Evolutionary conservation across 2,888 invertebrate genomes (phyloP), one percentile per base, ranked within the genome.

Genomic region (Vesta saturnalis): DNA sequence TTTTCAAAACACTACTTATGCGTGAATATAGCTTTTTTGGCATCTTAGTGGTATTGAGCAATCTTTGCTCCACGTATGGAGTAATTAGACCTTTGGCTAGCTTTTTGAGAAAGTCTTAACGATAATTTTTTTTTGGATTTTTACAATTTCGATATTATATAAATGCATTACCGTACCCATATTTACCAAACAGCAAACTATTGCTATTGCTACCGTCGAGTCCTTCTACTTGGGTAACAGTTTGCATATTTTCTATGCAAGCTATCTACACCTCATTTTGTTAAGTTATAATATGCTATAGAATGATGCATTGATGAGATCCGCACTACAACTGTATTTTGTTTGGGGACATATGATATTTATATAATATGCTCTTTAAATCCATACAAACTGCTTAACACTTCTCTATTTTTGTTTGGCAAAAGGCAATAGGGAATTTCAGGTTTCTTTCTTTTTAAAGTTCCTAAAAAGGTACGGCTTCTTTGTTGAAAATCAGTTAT

Each of bases 401-500:
- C 66, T 60, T n/a, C 15, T 67, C 54, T 62, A 65, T 8, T 39
- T 23, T 46, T 71, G 8, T n/a, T 30, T 21, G 65, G 69, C 12
- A 71, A 55, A 63, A 76, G 75, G 60, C 67, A 67, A 1, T 30
- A 21, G 21, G 74, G 76, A 55, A 76, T 71, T 52, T 71, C 18
- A 10, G 21, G 60, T 12, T 43, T 60, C 5, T 60, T 46, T 58
- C 72, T 74, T 30, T 61, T 57, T 21, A 77, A 22, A 8, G 75
- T 77, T 12, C 75, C 76, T 6, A 76, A 72, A 55, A 57, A 64
- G n/a, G 74, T 73, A 6, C 74, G 56, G 1, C 70, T 63, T 52
- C 22, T 74, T 64, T 67, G 46, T 46, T 55, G 69, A 39, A 72
- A 71, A 15, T 67, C 57, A 16, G 65, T 47, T 6, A 70, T 73